These are phyloP conservation scores for Chaetophractus vellerosus DNA, from an alignment of 2,797 vertebrate species.

Conservation along the genomic window DNA sequence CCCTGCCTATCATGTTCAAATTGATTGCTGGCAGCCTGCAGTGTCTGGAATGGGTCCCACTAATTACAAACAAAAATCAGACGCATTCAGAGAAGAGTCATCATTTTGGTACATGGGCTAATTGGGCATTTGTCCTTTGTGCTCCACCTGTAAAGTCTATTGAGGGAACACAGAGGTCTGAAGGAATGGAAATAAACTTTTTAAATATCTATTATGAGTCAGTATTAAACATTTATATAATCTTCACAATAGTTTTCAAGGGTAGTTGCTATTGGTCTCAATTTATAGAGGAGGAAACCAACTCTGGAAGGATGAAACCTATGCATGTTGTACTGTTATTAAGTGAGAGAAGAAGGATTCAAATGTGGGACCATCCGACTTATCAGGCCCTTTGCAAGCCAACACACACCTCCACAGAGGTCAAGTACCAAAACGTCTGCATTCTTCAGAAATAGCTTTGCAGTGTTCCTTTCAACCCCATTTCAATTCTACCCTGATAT, in stretches of 20 bases:
- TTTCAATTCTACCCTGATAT: background rate
- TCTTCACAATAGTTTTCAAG: background rate
- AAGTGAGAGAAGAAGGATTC: background rate
- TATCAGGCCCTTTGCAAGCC: background rate
- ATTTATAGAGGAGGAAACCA: background rate
- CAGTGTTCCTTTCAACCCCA: background rate
- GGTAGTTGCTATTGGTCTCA: background rate
- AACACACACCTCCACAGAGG: background rate
- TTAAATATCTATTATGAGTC: background rate
- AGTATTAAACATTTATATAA: constrained; percentile 24
- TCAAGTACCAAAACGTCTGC: constrained; percentile 28
- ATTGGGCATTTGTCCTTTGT: constrained; percentile 65
- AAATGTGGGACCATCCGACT: background rate
- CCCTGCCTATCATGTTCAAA: constrained; percentile 74
- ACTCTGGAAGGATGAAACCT: background rate
- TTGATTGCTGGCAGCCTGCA: constrained; percentile 60
- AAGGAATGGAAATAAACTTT: background rate
- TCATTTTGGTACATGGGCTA: constrained; percentile 59
- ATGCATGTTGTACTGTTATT: background rate
- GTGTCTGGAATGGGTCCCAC: constrained; percentile 31
- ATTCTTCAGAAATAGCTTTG: background rate
- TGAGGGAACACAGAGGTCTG: constrained; percentile 32
- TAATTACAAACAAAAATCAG: constrained; percentile 74
- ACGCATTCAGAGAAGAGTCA: constrained; percentile 44
- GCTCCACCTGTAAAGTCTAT: constrained; percentile 45